Percentiles rank a stretch among this genome's conserved stretches.
These are phyloP conservation scores for Cyanoramphus novaezelandiae DNA, from an alignment of 2,113 vertebrate species.

Conservation along the genomic window DNA sequence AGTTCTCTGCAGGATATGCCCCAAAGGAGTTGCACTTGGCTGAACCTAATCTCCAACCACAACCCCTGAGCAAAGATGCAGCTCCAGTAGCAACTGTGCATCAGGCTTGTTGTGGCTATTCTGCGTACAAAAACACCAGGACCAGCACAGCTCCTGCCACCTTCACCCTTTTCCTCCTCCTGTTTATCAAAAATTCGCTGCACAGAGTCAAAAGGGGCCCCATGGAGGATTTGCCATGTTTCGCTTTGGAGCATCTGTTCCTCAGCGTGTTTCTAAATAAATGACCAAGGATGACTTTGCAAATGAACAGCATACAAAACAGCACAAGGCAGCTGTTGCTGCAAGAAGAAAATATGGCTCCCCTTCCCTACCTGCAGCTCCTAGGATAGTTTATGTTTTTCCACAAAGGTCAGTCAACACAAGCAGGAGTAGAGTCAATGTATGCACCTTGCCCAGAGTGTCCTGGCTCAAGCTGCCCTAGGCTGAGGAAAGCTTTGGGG, in stretches of 20 bases:
- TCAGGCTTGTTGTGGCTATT: not conserved
- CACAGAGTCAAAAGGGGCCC: not conserved
- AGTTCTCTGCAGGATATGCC: not conserved
- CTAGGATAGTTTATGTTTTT: not conserved
- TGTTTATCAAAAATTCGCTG: not conserved
- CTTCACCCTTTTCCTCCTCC: not conserved
- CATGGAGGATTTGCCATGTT: rapidly evolving
- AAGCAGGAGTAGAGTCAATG: not conserved
- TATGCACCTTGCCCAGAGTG: not conserved
- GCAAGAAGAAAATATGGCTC: not conserved
- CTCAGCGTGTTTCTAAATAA: not conserved
- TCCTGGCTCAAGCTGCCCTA: not conserved
- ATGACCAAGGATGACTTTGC: not conserved
- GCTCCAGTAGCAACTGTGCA: not conserved
- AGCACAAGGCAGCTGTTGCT: not conserved
- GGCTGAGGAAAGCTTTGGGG: not conserved
- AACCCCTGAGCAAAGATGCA: not conserved
- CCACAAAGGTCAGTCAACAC: not conserved
- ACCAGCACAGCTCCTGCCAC: not conserved
- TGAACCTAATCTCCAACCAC: not conserved
- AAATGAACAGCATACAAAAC: not conserved
- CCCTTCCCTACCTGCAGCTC: not conserved
- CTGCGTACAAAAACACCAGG: not conserved
- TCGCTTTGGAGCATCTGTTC: not conserved
- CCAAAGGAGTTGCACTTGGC: not conserved